These are phyloP conservation scores for Sinocyclocheilus rhinocerous DNA, from an alignment of 2,113 vertebrate genomes.

Conservation along the genomic window DNA sequence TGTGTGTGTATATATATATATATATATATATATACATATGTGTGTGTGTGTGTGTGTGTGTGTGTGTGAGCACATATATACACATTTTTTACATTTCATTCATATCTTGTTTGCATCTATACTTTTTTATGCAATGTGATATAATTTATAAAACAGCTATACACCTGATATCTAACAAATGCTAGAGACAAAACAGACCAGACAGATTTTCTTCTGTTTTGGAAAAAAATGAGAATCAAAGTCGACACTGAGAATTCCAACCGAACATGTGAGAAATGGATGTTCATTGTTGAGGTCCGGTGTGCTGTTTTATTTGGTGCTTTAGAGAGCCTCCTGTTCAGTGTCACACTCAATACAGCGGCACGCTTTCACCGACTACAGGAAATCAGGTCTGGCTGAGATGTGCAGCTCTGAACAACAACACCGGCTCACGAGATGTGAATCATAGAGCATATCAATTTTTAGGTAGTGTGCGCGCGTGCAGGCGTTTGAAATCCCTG, in stretches of 20 bases:
- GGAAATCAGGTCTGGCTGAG: not conserved
- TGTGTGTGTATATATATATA: too few relatives aligned
- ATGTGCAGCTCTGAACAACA: not conserved
- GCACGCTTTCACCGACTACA: not conserved
- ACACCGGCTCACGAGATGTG: conserved; percentile 6
- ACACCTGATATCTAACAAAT: not conserved
- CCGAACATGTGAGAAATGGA: not conserved
- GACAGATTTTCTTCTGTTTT: not conserved
- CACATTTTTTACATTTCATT: too few relatives aligned
- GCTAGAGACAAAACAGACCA: not conserved
- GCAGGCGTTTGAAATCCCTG: not conserved
- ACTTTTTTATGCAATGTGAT: not conserved
- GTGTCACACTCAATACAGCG: not conserved
- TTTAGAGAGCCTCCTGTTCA: not conserved
- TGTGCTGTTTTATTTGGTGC: conserved; percentile 6
- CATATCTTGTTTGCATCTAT: too few relatives aligned
- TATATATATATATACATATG: too few relatives aligned
- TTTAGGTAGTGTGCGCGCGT: conserved; percentile 16
- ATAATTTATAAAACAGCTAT: not conserved
- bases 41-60: too few relatives aligned
- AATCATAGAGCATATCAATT: conserved; percentile 61
- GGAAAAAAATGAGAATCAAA: not conserved
- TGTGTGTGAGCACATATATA: too few relatives aligned
- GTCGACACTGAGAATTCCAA: not conserved
- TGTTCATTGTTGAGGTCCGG: not conserved